Evolutionary conservation across 35 echinoderm and acorn worm genomes (phyloP), one percentile per base, ranked within the genome.

Genomic region (Heliocidaris tuberculata): DNA sequence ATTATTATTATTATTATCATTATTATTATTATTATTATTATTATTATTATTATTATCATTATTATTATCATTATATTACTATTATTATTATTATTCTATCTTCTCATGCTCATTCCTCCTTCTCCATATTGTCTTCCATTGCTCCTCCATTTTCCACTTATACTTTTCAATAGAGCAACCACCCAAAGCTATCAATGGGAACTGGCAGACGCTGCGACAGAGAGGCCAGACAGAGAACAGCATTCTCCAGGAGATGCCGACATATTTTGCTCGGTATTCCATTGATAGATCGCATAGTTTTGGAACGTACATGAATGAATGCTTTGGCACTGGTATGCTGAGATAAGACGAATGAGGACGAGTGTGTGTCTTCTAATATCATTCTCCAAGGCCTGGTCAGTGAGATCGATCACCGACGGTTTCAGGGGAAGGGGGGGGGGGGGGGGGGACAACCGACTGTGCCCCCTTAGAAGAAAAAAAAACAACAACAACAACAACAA

Each of bases 261-360:
- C 12, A 89, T n/a, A 7, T 13, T 31, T n/a, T 48, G 31, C 87
- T 89, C 87, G 87, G 31, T 47, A 89, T 89, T 89, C 47, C 87
- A 89, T 89, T 89, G 31, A 89, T 89, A 9, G 9, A n/a, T 89
- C 87, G 47, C 31, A 89, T 89, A 48, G 31, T 89, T 32, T 89
- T 19, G 87, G 27, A 24, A 89, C 31, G 16, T 12, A 87, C 87
- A 89, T 89, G 87, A 89, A 89, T 89, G 87, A 89, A 19, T 13
- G 87, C 87, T n/a, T 48, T 89, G 47, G 65, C 65, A 78, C 27
- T 78, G 65, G 65, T 78, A 78, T 78, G 65, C 65, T 19, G 27
- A 7, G 65, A n/a, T 19, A 78, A 78, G 65, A 78, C 27, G 27
- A 19, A 78, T 78, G 65, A 78, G 19, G 27, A 78, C 65, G 65